Base-by-base conservation (phyloP, 2,113 vertebrate species). In the Osmerus eperlanus region DNA sequence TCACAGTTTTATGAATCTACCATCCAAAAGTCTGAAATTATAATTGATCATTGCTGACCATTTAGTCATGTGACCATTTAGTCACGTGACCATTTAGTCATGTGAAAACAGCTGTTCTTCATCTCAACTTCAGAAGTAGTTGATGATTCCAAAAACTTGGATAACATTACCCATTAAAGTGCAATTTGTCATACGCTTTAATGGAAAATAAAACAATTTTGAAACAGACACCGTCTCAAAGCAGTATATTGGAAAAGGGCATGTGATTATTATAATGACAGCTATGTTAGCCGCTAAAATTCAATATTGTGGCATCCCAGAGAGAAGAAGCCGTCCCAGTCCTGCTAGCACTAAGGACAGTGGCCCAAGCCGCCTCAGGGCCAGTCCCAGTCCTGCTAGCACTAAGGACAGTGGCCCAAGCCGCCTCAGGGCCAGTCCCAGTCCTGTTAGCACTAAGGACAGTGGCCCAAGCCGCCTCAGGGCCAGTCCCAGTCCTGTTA, bases 1-100 rank as follows among this genome's bases (percentile, higher is more conserved):
- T 64, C 65, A 51, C 65, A 56, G 63, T 75, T 78, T 64, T 68
- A 65, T 68, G 61, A 29, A 56, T 68, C 71, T 70, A 73, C 77
- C 71, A 68, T 47, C 9, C 41, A 47, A 47, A 47, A 47, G 41
- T 47, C 9, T 47, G 41, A 11, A 47, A 12, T 47, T 47, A 47
- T 47, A 9, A 11, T 47, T 47, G 41, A 47, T 47, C n/a, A 19
- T 41, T 64, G 9, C 64, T 70, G 14, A 65, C 29, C 16, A 55
- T 55, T 71, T 25, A 73, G 25, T 28, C 25, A 28, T 28, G 25
- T 28, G 25, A 28, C 25, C 25, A 28, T 28, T 28, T 28, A 28
- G 25, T 8, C 32, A 51, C 15, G 58, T 70, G 14, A 65, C 29
- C 16, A 55, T 55, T 71, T 25, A 73, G 21, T 73, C 15, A 59